Conservation (phyloP, 2,888 invertebrate species). For the Sclerodermus sp. region DNA sequence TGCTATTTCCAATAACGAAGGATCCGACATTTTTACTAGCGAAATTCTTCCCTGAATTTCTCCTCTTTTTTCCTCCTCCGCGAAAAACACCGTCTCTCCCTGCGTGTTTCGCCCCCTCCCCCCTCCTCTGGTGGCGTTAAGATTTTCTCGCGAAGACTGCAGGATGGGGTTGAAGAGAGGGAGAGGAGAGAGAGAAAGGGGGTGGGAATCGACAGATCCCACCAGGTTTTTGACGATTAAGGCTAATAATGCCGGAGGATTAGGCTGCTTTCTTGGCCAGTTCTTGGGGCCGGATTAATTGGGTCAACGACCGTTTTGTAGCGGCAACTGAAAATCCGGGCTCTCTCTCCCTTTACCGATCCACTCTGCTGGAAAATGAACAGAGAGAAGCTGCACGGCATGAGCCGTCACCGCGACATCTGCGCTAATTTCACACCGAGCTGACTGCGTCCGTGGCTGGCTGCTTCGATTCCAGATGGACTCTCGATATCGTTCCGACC, state of each 20-base stretch:
- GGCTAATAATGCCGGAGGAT: slow-evolving; percentile 34
- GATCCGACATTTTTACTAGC: slow-evolving; percentile 4
- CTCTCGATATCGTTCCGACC: neutral
- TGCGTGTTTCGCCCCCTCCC: too few species aligned
- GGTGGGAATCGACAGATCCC: too few species aligned
- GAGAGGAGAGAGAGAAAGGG: too few species aligned
- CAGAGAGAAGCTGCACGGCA: slow-evolving; percentile 46
- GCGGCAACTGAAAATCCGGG: slow-evolving; percentile 41
- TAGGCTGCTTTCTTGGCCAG: slow-evolving; percentile 29
- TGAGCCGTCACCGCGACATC: slow-evolving; percentile 55
- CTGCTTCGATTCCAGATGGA: neutral
- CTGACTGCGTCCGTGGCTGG: slow-evolving; percentile 41
- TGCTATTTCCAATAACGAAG: slow-evolving; percentile 22
- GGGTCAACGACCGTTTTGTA: slow-evolving; percentile 43
- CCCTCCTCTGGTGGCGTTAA: slow-evolving; percentile 6
- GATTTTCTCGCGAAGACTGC: too few species aligned
- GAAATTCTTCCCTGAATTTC: too few species aligned
- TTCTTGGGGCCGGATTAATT: slow-evolving; percentile 32
- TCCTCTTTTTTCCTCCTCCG: too few species aligned
- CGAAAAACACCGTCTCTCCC: too few species aligned
- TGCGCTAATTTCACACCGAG: slow-evolving; percentile 58
- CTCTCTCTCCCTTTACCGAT: slow-evolving; percentile 37
- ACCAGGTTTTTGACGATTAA: too few species aligned
- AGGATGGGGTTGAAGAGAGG: too few species aligned
- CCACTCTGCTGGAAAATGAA: slow-evolving; percentile 58